Base-by-base conservation (phyloP, 2,888 invertebrate species). In the Habroteleia sp. region DNA sequence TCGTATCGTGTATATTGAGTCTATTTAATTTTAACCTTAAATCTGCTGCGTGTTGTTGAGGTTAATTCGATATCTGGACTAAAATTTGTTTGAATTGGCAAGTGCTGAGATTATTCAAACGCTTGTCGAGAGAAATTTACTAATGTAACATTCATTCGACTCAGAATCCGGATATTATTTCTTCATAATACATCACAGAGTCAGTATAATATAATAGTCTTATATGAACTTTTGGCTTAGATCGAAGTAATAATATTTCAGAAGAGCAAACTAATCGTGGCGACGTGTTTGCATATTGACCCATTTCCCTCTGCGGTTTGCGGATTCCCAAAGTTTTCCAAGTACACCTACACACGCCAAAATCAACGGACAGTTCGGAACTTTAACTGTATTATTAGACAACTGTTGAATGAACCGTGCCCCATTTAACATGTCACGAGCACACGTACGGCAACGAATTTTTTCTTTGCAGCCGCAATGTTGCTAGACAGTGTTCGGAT, bases 301-400 rank as follows among this genome's bases (percentile, higher is more conserved):
- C 74, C 65, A 69, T 74, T 74, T 74, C 63, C 63, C 44, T 62
- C 56, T 74, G 74, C 29, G 69, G 74, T 69, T 69, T 74, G 74
- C 65, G 74, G 74, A 75, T 69, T 52, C 56, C 69, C 65, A 60
- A 75, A 75, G 65, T 75, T 75, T 69, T 71, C 54, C 75, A 66
- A 75, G 60, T 75, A 65, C 65, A 66, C 58, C 39, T 16, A 58
- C 58, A 60, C 58, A 60, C 33, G 65, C 74, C 65, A 60, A 75
- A 75, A 56, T 50, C 69, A 71, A 58, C 74, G 74, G 69, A 62
- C 74, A 71, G 71, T 75, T 75, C 48, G 39, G 39, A 75, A 71
- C 66, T 66, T 71, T 71, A 75, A 75, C 75, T 58, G 56, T 66
- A 75, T 75, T 75, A 75, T 75, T 71, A 75, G 75, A 75, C 75